These are phyloP conservation scores for Acheta domesticus DNA, from an alignment of 2,888 invertebrate genomes.

Conservation along the genomic window DNA sequence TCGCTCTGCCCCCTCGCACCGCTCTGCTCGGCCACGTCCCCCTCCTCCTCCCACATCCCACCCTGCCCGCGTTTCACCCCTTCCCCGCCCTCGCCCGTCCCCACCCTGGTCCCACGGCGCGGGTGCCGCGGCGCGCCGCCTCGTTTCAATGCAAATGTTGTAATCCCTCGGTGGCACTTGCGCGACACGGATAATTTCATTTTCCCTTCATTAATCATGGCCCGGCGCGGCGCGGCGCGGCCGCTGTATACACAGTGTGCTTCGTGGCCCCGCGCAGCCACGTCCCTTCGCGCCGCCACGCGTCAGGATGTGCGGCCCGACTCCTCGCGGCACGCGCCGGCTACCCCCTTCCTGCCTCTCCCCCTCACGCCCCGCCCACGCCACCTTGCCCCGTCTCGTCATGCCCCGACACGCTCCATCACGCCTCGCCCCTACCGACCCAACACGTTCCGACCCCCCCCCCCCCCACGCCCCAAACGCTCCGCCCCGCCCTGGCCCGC, in stretches of 20 bases:
- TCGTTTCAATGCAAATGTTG: constrained; percentile 1
- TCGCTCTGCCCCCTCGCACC: too few relatives aligned
- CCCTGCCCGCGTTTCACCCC: too few relatives aligned
- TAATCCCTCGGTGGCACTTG: not conserved
- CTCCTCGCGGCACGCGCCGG: not conserved
- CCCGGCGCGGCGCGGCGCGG: not conserved
- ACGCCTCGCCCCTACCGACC: not conserved
- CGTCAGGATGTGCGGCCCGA: not conserved
- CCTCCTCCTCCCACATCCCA: too few relatives aligned
- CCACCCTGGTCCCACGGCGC: not conserved
- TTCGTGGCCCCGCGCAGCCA: not conserved
- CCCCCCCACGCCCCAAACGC: fast-evolving
- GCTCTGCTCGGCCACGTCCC: too few relatives aligned
- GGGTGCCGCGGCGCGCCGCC: not conserved
- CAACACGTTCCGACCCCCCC: not conserved
- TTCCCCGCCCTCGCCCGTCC: not conserved
- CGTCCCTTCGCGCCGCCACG: not conserved
- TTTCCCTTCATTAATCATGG: not conserved
- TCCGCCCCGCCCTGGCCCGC: too few relatives aligned
- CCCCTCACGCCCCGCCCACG: not conserved
- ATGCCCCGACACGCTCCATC: not conserved
- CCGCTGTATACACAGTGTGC: not conserved
- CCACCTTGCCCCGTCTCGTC: not conserved
- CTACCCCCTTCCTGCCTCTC: fast-evolving
- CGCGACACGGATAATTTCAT: not conserved